Evolutionary conservation across 2,113 vertebrate species (phyloP).

Genomic region (Corythoichthys haematopterus): DNA sequence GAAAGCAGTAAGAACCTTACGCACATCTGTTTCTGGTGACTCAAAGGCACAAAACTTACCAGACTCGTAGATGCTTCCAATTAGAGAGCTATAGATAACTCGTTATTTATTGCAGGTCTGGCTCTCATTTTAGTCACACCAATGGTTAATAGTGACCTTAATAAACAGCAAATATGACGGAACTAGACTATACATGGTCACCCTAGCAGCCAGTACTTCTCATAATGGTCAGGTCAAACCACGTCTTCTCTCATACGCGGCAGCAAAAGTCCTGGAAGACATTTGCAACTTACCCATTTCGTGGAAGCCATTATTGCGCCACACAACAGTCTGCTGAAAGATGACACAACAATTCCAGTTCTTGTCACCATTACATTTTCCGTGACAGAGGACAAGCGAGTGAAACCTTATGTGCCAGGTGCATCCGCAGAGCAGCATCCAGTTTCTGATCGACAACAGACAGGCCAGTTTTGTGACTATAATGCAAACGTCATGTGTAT

Average conservation of each 20-base stretch:
- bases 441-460: conserved; percentile 53
- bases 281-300: conserved; percentile 35
- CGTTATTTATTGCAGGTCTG: conserved; percentile 58
- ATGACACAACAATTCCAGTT: conserved; percentile 37
- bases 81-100: conserved; percentile 72
- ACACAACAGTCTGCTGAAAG: conserved; percentile 28
- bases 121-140: conserved; percentile 68
- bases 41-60: conserved; percentile 56
- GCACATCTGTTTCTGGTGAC: conserved; percentile 75
- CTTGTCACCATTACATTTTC: conserved; percentile 53
- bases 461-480: conserved; percentile 49
- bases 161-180: conserved; percentile 63
- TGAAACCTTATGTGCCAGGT: conserved; percentile 64
- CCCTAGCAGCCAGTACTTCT: conserved; percentile 55
- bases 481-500: conserved; percentile 56
- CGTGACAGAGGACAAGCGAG: conserved; percentile 41
- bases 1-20: conserved; percentile 59
- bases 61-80: conserved; percentile 66
- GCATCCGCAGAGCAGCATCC: conserved; percentile 55
- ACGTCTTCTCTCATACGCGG: conserved; percentile 30
- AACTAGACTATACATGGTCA: conserved; percentile 37
- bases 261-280: conserved; percentile 42
- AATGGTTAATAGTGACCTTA: conserved; percentile 49
- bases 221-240: conserved; percentile 56
- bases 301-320: conserved; percentile 15